These are phyloP conservation scores for Acleris laterana DNA, from an alignment of 2,888 invertebrate genomes.

Conservation along the genomic window DNA sequence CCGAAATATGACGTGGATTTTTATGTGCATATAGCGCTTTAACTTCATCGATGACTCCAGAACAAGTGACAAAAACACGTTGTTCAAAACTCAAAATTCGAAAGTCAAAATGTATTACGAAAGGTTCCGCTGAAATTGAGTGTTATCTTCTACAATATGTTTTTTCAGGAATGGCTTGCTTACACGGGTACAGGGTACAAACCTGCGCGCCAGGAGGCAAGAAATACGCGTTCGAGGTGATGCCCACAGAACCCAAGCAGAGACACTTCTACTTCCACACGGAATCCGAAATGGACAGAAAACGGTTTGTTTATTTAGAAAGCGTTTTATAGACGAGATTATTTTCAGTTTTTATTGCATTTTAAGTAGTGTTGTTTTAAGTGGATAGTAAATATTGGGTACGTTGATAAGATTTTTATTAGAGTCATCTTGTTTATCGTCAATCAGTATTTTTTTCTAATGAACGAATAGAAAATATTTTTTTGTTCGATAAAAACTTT, in stretches of 20 bases:
- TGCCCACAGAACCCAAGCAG: constrained; percentile 94
- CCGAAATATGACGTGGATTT: too few species aligned
- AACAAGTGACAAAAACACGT: too few species aligned
- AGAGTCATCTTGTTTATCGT: not conserved
- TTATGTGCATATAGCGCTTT: too few species aligned
- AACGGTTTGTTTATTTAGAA: constrained; percentile 85
- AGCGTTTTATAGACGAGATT: constrained; percentile 19
- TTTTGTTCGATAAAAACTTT: too few species aligned
- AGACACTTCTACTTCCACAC: constrained; percentile 96
- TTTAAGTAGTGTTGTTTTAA: constrained; percentile 13
- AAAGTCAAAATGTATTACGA: too few species aligned
- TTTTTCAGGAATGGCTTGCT: constrained; percentile 92
- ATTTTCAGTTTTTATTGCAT: constrained; percentile 24
- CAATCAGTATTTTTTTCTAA: too few species aligned
- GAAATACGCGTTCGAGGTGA: constrained; percentile 95
- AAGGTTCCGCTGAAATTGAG: too few species aligned
- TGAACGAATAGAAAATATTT: too few species aligned
- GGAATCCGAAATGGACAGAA: constrained; percentile 97
- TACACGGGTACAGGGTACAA: constrained; percentile 97
- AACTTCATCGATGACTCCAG: too few species aligned
- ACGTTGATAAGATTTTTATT: not conserved
- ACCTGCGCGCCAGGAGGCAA: constrained; percentile 93
- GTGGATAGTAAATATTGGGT: constrained; percentile 22
- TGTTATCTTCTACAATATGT: not conserved
- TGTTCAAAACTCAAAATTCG: too few species aligned